A percentile compares a stretch with the other conserved stretches of the same genome.
phyloP scores from a whole-genome alignment of 2,888 invertebrate genomes.

The Dasypogon diadema region DNA sequence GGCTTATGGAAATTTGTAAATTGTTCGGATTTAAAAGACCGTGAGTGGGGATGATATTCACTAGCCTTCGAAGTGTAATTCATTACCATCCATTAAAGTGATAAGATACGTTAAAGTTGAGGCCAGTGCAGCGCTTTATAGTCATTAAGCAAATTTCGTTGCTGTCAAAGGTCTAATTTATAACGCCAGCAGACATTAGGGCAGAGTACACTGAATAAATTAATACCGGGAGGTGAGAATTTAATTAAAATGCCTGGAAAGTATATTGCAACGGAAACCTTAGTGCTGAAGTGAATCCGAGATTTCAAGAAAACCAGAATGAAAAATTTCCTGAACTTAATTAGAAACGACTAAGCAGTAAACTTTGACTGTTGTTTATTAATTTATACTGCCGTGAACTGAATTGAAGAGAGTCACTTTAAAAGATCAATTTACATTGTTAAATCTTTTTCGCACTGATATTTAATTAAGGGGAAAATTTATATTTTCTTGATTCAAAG shows the following conservation, averaged over 20 bases:
- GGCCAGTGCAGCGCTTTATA: conserved; percentile 28
- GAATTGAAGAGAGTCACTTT: no score
- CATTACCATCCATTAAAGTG: conserved; percentile 34
- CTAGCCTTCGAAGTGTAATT: conserved; percentile 9
- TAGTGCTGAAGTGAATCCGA: neutral
- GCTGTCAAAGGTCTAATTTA: conserved; percentile 37
- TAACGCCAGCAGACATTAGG: conserved; percentile 20
- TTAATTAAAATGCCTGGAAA: conserved; percentile 27
- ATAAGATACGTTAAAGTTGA: conserved; percentile 21
- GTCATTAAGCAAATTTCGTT: conserved; percentile 39
- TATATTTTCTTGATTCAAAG: no score
- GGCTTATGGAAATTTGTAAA: conserved; percentile 36
- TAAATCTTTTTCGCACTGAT: no score
- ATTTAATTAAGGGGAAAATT: no score
- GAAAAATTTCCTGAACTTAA: conserved; percentile 24
- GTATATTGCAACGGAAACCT: neutral
- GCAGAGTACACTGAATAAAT: conserved; percentile 8
- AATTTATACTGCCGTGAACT: no score
- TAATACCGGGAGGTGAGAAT: conserved; percentile 23
- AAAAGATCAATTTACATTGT: no score
- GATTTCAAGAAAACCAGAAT: neutral
- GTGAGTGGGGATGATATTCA: conserved; percentile 2
- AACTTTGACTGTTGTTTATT: no score
- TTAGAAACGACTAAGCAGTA: neutral
- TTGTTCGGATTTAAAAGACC: conserved; percentile 11